Base-by-base conservation (phyloP, 2,797 vertebrate genomes). In the Chanos chanos region DNA sequence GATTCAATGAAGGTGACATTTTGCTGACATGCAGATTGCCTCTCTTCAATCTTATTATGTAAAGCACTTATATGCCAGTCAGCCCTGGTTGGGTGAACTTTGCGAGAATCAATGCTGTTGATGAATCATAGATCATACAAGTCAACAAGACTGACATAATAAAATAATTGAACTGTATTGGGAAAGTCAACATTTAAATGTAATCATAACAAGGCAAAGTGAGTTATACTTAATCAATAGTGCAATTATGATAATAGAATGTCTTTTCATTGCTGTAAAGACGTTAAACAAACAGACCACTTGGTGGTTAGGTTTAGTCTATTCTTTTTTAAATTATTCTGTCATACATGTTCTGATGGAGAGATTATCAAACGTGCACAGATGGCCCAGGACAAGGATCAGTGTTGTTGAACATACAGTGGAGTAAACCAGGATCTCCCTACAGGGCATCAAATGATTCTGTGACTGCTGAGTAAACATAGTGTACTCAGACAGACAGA, bases 211-310 rank as follows among this genome's bases (percentile, higher is more conserved):
- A 87, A 89, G 91, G 92, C 92, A 91, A 92, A 92, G 86, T 93
- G 90, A 92, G 90, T 93, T 92, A 94, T 92, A 89, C 90, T 76
- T 87, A 93, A 94, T 96, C 94, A 90, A 96, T 96, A 91, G 77
- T 82, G 83, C 86, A 90, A 93, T 92, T 92, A 92, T 92, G 88
- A 87, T 89, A 88, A 86, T 85, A 79, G 70, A 79, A 78, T 68
- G 74, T 76, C 75, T 70, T 79, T 73, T 70, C 63, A 53, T 71
- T 76, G 40, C 61, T 78, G 71, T 77, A 66, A 75, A 75, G 70
- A 54, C 43, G 66, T 63, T 62, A 70, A 77, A 77, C 68, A 74
- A 74, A 73, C 60, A 74, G 64, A 55, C 66, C 63, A 61, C 63
- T 60, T 43, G 73, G 71, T 75, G 71, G 64, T 75, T 70, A 67